Percentiles rank a stretch among this genome's conserved stretches.
These are phyloP conservation scores for Coenonympha glycerion DNA, from an alignment of 2,888 invertebrate genomes.

Conservation along the genomic window DNA sequence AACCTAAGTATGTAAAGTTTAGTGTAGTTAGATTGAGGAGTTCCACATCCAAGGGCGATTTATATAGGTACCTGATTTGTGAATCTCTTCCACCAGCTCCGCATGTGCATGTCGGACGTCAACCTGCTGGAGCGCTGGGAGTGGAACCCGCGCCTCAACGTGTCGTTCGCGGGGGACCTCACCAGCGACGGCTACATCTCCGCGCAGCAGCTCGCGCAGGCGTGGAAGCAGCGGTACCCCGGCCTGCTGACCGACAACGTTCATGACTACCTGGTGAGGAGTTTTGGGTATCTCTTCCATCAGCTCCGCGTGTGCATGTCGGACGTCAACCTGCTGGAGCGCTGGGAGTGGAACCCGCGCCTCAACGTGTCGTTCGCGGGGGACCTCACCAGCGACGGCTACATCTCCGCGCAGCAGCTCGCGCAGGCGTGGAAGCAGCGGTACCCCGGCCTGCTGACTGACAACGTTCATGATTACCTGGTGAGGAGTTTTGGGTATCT, in stretches of 20 bases:
- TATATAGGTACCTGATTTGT: too few species aligned
- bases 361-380: constrained; percentile 76
- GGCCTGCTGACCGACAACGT: constrained; percentile 75
- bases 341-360: constrained; percentile 80
- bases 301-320: too few species aligned
- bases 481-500: too few species aligned
- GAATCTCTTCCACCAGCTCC: constrained; percentile 54
- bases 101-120: constrained; percentile 81
- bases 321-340: constrained; percentile 77
- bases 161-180: constrained; percentile 76
- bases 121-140: constrained; percentile 80
- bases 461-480: too few species aligned
- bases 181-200: constrained; percentile 80
- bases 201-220: constrained; percentile 79
- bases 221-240: constrained; percentile 80
- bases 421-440: constrained; percentile 82
- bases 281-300: too few species aligned
- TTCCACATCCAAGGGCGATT: too few species aligned
- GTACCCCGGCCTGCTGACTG: too few species aligned
- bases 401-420: constrained; percentile 79
- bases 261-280: constrained; percentile 73
- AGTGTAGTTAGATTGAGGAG: too few species aligned
- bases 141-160: constrained; percentile 78
- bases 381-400: constrained; percentile 78
- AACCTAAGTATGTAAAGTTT: too few species aligned